Evolutionary conservation across 2,113 vertebrate genomes (phyloP), one percentile per base, ranked within the genome.

Genomic region (Peromyscus maniculatus): DNA sequence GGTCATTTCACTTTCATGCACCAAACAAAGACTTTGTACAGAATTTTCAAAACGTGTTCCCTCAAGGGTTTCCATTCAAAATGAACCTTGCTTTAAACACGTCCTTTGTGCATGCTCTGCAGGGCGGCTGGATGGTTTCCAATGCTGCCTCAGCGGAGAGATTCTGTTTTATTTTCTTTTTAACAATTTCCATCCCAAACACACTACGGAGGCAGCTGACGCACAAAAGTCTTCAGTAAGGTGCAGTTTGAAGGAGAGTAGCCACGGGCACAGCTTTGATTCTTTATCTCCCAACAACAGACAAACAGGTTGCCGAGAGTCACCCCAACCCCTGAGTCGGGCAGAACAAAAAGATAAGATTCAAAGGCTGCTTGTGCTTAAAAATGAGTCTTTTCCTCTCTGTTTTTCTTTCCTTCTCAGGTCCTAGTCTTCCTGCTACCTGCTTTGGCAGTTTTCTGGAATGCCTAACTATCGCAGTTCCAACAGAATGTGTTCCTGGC

Each of bases 231-330:
- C 91, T 94, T 91, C 87, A 80, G 67, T 43, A 71, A 91, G 77
- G 89, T 84, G 16, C 75, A 89, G 64, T 91, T 97, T 96, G 93
- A 93, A 96, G 91, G 87, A 97, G 21, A 96, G 83, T 74, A 84
- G 97, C 83, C 79, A 0, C 62, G 39, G 87, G 95, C 91, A 96
- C 69, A 69, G 64, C 93, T 98, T 98, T 98, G 94, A 97, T 97
- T 95, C 93, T 93, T 97, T 95, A 96, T 96, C 95, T 95, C 59
- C 52, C n/a, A 93, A 86, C 11, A 6, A 96, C 95, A 98, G 95
- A 96, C 72, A 96, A 91, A 94, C 78, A 95, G 67, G 78, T 66
- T 87, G 15, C 84, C n/a, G 39, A 96, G 96, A 96, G 75, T 89
- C 91, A 79, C 55, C 71, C 33, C 69, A 93, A 77, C 55, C 39